phyloP scores from a whole-genome alignment of 64 coral and sea anemone species.

The Exaiptasia diaphana region DNA sequence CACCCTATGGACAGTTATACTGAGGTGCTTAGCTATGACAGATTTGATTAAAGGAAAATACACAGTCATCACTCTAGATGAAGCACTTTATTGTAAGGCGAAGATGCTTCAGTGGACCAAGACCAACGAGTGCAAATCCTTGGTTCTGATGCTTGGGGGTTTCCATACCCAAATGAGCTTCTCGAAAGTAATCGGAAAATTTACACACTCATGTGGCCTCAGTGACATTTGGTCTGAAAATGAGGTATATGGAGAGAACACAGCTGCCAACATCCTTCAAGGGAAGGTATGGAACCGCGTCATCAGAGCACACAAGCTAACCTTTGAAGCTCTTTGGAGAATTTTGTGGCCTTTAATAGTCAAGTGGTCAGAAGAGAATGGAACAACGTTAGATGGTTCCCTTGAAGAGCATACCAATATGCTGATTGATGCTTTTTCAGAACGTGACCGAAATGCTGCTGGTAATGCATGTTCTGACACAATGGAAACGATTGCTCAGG shows the following conservation, averaged over 20 bases:
- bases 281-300: conserved; percentile 57
- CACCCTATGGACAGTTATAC: conserved; percentile 53
- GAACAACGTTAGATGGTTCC: neutral
- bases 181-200: conserved; percentile 25
- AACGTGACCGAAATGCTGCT: neutral
- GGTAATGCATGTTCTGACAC: neutral
- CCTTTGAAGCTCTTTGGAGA: conserved; percentile 41
- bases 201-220: conserved; percentile 10
- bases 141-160: conserved; percentile 30
- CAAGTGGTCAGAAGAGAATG: conserved; percentile 23
- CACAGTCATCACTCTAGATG: conserved; percentile 14
- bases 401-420: neutral
- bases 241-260: conserved; percentile 30
- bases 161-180: conserved; percentile 62
- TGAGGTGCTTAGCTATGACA: neutral
- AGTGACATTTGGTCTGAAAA: conserved; percentile 8
- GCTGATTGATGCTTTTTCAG: neutral
- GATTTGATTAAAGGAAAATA: neutral
- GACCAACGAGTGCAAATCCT: neutral
- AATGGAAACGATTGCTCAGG: neutral
- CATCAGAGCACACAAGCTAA: conserved; percentile 35
- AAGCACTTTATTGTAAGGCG: conserved; percentile 33
- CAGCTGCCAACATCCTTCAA: conserved; percentile 30
- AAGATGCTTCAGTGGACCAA: conserved; percentile 56
- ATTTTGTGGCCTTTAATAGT: conserved; percentile 40